Percentiles rank a stretch among this genome's conserved stretches.
Conservation (phyloP, 23 tunicate genomes). For the Halocynthia roretzi region DNA sequence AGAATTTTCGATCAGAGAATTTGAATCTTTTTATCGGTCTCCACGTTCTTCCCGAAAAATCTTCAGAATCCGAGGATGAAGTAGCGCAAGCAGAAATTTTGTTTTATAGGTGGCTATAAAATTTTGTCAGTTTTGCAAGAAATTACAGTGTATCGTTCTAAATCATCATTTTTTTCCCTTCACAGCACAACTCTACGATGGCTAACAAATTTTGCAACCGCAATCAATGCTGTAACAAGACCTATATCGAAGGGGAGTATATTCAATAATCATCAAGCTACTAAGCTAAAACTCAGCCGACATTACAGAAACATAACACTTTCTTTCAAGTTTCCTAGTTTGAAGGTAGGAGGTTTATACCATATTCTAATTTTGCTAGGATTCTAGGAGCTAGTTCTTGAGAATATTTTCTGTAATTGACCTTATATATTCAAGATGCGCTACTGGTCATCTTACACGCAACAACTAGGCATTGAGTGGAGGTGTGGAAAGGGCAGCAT, state of each 20-base stretch:
- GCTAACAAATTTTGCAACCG: conserved; percentile 70
- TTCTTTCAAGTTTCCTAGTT: conserved; percentile 65
- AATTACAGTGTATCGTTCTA: neutral
- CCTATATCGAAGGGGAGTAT: conserved; percentile 78
- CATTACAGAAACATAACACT: conserved; percentile 82
- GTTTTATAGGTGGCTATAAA: conserved; percentile 55
- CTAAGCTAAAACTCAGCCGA: conserved; percentile 81
- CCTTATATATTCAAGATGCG: conserved; percentile 25
- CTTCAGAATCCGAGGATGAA: neutral
- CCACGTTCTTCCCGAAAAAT: conserved; percentile 23
- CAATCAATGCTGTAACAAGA: conserved; percentile 80
- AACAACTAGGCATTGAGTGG: conserved; percentile 80
- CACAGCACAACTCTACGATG: conserved; percentile 77
- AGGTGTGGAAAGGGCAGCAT: conserved; percentile 76
- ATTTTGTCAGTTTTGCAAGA: neutral
- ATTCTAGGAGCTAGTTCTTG: neutral
- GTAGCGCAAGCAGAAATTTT: conserved; percentile 53
- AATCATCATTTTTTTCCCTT: neutral
- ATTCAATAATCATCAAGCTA: conserved; percentile 41
- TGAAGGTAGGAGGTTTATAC: conserved; percentile 36
- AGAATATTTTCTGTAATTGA: neutral
- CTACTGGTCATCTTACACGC: conserved; percentile 93
- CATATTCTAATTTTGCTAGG: neutral
- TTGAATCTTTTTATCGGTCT: conserved; percentile 64
- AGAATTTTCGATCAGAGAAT: conserved; percentile 71